phyloP scores from a whole-genome alignment of 2,113 vertebrate species.

The Trachemys scripta region DNA sequence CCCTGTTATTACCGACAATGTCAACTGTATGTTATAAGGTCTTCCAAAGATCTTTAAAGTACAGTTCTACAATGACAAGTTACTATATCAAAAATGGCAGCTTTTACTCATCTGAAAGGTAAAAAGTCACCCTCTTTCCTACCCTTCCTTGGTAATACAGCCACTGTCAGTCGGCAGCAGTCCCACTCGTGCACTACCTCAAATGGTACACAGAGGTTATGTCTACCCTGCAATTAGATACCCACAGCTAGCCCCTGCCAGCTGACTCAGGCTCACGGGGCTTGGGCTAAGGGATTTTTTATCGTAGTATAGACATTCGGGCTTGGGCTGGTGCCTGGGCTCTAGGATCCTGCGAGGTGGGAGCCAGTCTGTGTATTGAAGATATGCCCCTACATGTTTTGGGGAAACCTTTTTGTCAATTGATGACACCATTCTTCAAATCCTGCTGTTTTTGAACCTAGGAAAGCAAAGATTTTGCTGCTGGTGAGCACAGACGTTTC shows the following conservation, averaged over 20 bases:
- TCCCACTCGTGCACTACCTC: not conserved
- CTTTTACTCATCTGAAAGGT: not conserved
- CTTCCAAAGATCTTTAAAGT: not conserved
- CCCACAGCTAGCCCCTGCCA: not conserved
- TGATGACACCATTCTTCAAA: not conserved
- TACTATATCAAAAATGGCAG: not conserved
- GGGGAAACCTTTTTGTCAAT: constrained; percentile 32
- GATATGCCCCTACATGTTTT: not conserved
- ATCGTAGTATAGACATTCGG: not conserved
- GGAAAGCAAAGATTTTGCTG: not conserved
- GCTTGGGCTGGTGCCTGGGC: not conserved
- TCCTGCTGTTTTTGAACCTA: constrained; percentile 5
- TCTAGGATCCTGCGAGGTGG: not conserved
- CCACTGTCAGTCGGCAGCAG: not conserved
- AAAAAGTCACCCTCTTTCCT: not conserved
- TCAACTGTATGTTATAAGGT: not conserved
- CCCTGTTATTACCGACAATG: not conserved
- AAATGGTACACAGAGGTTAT: not conserved
- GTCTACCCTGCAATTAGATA: not conserved
- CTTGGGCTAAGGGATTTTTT: not conserved
- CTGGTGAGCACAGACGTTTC: constrained; percentile 12
- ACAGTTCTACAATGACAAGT: not conserved
- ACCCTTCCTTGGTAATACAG: not conserved
- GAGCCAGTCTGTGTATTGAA: constrained; percentile 11
- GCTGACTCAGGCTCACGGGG: not conserved